Base-by-base conservation (phyloP, 2,888 invertebrate species). In the Trichopoda pennipes region DNA sequence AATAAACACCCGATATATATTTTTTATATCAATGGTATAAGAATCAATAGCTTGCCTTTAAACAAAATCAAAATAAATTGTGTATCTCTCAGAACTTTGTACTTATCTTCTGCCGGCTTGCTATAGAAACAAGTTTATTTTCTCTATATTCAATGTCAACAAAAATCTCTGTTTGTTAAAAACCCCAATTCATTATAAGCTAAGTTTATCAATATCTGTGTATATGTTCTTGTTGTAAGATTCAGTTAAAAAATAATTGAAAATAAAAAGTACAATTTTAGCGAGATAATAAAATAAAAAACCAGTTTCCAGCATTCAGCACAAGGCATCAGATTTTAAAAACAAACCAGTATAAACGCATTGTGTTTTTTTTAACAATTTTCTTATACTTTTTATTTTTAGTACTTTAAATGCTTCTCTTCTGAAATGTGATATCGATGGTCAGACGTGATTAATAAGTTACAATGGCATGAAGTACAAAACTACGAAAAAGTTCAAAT, bases 401-500 rank as follows among this genome's bases (percentile, higher is more conserved):
- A 80, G 73, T 61, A 74, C 47, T 69, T 68, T 55, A 60, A 73
- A 49, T 7, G 1, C 38, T 38, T 51, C 23, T 53, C 47, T 19
- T 61, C 28, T 60, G 8, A 61, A 32, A 63, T 63, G 49, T 35
- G 61, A 61, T 55, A 21, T 19, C 17, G 53, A 44, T 56, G 23
- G n/a, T 9, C 28, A 55, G 55, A 38, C 14, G 53, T 28, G 44
- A 72, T 58, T 53, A n/a, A n/a, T n/a, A 9, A 78, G 64, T 64
- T 72, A 12, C 49, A 21, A 63, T 17, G n/a, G 19, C 10, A 38
- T 55, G 61, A 23, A 35, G 23, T 47, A 74, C 16, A 70, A 44
- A 68, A 35, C 17, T 53, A 28, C 56, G 79, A 60, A 12, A 38
- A 38, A 38, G 10, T 56, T 23, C 32, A 49, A 70, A 35, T 74